Percentiles rank a stretch among this genome's conserved stretches.
phyloP scores from a whole-genome alignment of 1,140 invertebrate genomes.

The Pissodes strobi region DNA sequence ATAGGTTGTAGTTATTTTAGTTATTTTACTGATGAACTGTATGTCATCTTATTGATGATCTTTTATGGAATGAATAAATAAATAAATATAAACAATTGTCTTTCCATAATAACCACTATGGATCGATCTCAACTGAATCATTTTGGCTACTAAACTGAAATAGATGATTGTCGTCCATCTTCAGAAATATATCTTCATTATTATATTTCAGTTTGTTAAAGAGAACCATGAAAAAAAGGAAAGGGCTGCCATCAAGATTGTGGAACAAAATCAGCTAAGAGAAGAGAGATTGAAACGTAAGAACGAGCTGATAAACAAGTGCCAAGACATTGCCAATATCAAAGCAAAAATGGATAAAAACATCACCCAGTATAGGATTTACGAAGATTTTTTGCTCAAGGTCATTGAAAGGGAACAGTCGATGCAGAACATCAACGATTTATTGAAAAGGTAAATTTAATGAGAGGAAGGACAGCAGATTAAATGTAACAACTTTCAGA shows the following conservation, averaged over 20 bases:
- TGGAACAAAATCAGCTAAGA: conserved; percentile 19
- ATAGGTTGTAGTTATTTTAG: no score
- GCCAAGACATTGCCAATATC: conserved; percentile 14
- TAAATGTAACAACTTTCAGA: conserved; percentile 14
- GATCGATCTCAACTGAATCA: no score
- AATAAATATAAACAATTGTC: no score
- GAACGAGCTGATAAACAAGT: conserved; percentile 19
- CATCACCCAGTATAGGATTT: conserved; percentile 24
- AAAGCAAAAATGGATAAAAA: conserved; percentile 29
- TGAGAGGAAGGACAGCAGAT: neutral
- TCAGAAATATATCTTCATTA: neutral
- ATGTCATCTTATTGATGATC: no score
- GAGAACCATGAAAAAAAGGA: conserved; percentile 40
- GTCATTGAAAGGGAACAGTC: conserved; percentile 17
- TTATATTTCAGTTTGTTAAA: conserved; percentile 32
- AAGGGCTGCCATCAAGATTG: conserved; percentile 26
- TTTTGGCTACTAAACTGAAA: neutral
- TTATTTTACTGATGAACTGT: no score
- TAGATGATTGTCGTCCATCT: neutral
- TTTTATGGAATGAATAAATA: no score
- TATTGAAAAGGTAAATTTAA: conserved; percentile 26
- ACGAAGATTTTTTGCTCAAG: conserved; percentile 24
- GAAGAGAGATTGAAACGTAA: conserved; percentile 10
- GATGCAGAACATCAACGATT: conserved; percentile 20
- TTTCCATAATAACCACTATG: no score